Base-by-base conservation (phyloP, 1,140 invertebrate genomes). In the Tetragonula clypearis region DNA sequence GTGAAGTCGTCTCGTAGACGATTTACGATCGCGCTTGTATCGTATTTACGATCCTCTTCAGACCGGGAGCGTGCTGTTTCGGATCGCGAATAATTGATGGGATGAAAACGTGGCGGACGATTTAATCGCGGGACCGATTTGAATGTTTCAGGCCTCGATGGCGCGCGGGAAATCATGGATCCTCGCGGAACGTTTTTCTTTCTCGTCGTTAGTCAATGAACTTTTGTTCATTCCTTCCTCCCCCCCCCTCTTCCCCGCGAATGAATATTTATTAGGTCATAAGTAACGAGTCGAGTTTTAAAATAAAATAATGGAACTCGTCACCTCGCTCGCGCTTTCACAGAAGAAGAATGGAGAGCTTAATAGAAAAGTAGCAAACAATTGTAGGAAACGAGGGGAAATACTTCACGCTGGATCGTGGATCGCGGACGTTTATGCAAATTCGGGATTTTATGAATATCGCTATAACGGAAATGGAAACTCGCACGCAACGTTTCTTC, bases 21-120 rank as follows among this genome's bases (percentile, higher is more conserved):
- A 55, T 82, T 82, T 76, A 82, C 80, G 80, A 35, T 80, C 79
- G 30, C 58, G 14, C 35, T 55, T 71, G 9, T 55, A 23, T 58
- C 56, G 41, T 58, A 72, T 85, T 85, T 79, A 74, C 69, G 83
- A 85, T 68, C 30, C 23, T 26, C 49, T 58, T 41, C n/a, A 35
- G 66, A 14, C 35, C 21, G 69, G 78, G 74, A 79, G 1, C 14
- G 9, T 49, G 26, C 53, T 79, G 55, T 72, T 35, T 62, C 23
- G 19, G 41, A 26, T 58, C 60, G 26, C 49, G 78, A 80, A 85
- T 80, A 85, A 85, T 68, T 73, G 60, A 79, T 58, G 49, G 8
- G 17, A 5, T 49, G 60, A 65, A 71, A 84, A 85, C 58, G 30
- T 17, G 53, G 23, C 23, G 60, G 17, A 30, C 11, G 41, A 49